Percentiles rank a stretch among this genome's conserved stretches.
These are phyloP conservation scores for Amphipyra berbera DNA, from an alignment of 2,888 invertebrate species.

Conservation along the genomic window DNA sequence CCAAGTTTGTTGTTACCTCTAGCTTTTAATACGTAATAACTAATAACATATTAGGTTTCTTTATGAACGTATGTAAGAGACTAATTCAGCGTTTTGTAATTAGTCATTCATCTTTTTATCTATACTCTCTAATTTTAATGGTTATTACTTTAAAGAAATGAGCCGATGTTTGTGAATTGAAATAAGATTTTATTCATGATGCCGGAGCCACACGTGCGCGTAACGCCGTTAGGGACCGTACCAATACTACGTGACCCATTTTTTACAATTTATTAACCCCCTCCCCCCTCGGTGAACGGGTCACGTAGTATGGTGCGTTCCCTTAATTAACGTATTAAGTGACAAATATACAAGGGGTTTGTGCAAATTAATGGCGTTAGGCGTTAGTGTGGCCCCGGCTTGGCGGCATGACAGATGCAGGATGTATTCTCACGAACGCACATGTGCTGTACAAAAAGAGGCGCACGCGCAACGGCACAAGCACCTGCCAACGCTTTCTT, in stretches of 20 bases:
- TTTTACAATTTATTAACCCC: no score
- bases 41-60: constrained; percentile 23
- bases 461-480: constrained; percentile 16
- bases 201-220: no score
- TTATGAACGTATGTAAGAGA: constrained; percentile 4
- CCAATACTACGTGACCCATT: no score
- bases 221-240: no score
- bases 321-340: no score
- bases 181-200: no score
- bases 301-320: no score
- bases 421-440: constrained; percentile 14
- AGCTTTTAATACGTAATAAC: constrained; percentile 14
- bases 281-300: no score
- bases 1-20: constrained; percentile 17
- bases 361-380: no score
- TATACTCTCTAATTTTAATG: constrained; percentile 32
- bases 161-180: not conserved
- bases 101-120: constrained; percentile 27
- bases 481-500: constrained; percentile 35
- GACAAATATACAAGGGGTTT: no score
- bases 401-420: constrained; percentile 27
- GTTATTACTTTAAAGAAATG: constrained; percentile 12
- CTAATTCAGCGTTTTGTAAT: constrained; percentile 4
- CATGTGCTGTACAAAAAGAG: constrained; percentile 5
- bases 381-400: no score